These are phyloP conservation scores for Epinephelus awoara DNA, from an alignment of 2,797 vertebrate species.

Conservation along the genomic window DNA sequence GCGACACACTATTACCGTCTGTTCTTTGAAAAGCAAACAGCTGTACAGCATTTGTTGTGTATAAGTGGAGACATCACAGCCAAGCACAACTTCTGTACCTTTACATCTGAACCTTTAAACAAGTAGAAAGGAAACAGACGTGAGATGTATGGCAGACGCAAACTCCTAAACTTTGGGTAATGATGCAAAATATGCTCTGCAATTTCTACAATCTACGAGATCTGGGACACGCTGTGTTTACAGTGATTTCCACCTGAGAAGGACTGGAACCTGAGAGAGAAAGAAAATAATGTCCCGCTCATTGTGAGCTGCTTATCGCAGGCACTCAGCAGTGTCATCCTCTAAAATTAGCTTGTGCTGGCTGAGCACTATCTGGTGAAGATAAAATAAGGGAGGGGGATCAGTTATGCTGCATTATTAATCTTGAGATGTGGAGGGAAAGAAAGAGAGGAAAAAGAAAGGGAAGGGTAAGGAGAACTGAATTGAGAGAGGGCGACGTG, in stretches of 20 bases:
- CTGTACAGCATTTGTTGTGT: neutral
- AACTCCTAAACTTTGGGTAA: slow-evolving; percentile 42
- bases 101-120: slow-evolving; percentile 11
- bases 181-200: slow-evolving; percentile 58
- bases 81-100: slow-evolving; percentile 4
- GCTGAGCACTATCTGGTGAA: slow-evolving; percentile 76
- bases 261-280: slow-evolving; percentile 64
- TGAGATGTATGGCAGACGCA: slow-evolving; percentile 15
- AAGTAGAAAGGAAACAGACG: neutral
- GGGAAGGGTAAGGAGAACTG: slow-evolving; percentile 37
- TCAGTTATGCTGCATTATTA: slow-evolving; percentile 78
- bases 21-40: slow-evolving; percentile 15
- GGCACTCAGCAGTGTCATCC: slow-evolving; percentile 80
- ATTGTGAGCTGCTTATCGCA: slow-evolving; percentile 81
- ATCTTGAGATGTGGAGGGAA: slow-evolving; percentile 68
- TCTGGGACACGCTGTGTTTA: slow-evolving; percentile 72
- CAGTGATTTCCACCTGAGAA: slow-evolving; percentile 76
- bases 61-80: slow-evolving; percentile 11
- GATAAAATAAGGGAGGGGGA: slow-evolving; percentile 76
- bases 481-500: slow-evolving; percentile 24
- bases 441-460: slow-evolving; percentile 48
- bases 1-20: neutral
- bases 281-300: slow-evolving; percentile 74
- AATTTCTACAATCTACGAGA: slow-evolving; percentile 63
- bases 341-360: slow-evolving; percentile 85